phyloP scores from a whole-genome alignment of 2,888 invertebrate genomes.

The Hyppa rectilinea region DNA sequence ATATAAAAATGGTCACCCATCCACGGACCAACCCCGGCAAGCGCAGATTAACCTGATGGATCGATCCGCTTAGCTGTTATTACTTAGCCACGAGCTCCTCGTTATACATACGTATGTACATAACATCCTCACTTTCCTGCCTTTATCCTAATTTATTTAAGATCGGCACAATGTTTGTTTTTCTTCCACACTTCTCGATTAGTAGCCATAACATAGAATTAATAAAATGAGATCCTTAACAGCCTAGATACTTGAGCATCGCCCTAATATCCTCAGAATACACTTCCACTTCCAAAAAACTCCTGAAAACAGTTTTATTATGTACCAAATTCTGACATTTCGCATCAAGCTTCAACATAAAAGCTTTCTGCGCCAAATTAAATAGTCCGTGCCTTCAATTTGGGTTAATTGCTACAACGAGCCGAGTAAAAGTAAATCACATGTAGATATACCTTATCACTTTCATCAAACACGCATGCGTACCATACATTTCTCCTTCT shows the following conservation, averaged over 20 bases:
- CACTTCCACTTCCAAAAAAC: constrained; percentile 18
- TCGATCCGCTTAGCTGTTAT: too few species aligned
- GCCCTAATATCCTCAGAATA: neutral
- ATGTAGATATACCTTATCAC: constrained; percentile 72
- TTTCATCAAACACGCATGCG: constrained; percentile 72
- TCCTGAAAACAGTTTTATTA: constrained; percentile 34
- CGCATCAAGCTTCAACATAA: constrained; percentile 17
- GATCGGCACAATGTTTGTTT: too few species aligned
- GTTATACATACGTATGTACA: too few species aligned
- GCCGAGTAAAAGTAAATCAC: constrained; percentile 72
- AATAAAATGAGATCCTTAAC: constrained; percentile 7
- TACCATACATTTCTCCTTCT: constrained; percentile 68
- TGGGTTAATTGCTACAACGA: constrained; percentile 68
- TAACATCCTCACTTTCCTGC: too few species aligned
- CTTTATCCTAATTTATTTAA: too few species aligned
- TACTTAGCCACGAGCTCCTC: too few species aligned
- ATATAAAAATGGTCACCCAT: too few species aligned
- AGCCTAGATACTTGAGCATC: constrained; percentile 16
- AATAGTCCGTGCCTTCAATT: constrained; percentile 61
- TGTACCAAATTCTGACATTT: constrained; percentile 26
- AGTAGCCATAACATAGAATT: neutral
- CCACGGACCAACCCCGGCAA: too few species aligned
- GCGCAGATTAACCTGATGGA: too few species aligned
- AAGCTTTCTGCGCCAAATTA: constrained; percentile 44
- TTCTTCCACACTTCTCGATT: too few species aligned